Evolutionary conservation across 2,888 invertebrate species (phyloP), one percentile per base, ranked within the genome.

Genomic region (Drosophila subquinaria): DNA sequence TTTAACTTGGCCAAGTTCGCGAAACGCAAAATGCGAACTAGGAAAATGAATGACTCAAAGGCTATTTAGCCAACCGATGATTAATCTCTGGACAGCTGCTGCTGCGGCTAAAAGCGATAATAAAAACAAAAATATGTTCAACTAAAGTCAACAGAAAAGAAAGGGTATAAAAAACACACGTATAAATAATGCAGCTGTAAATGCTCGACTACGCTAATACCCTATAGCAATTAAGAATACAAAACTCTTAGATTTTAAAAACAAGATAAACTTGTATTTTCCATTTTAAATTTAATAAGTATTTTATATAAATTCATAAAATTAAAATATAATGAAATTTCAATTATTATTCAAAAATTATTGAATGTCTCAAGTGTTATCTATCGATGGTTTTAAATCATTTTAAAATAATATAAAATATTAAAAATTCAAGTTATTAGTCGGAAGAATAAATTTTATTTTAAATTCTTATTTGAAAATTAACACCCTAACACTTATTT

Each of bases 11-110:
- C 60, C 75, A 77, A 79, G 62, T 76, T 56, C 52, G 68, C 72
- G 11, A 50, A 27, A 60, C 51, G 17, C 48, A 27, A n/a, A n/a
- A 38, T n/a, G 38, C 27, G 47, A 69, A 69, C 62, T 73, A 47
- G 63, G n/a, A 55, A 77, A 74, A 50, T 53, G 65, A 63, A 79
- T 79, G 75, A 77, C 56, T 77, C 76, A 77, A 77, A 79, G 33
- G 20, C 67, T 60, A 74, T 74, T 74, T 74, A 71, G 59, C 60
- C 70, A 62, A 65, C 68, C 51, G 84, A 76, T 87, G 82, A 88
- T 87, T 82, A 82, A 82, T 87, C 87, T 83, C 52, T 23, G 45
- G 55, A 17, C 63, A 62, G 73, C 67, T 38, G 55, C 55, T 53
- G 30, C 42, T 20, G 23, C 53, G 20, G 53, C 35, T 42, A 27